These are phyloP conservation scores for Heliocidaris tuberculata DNA, from an alignment of 35 echinoderm and acorn worm species.

Conservation along the genomic window DNA sequence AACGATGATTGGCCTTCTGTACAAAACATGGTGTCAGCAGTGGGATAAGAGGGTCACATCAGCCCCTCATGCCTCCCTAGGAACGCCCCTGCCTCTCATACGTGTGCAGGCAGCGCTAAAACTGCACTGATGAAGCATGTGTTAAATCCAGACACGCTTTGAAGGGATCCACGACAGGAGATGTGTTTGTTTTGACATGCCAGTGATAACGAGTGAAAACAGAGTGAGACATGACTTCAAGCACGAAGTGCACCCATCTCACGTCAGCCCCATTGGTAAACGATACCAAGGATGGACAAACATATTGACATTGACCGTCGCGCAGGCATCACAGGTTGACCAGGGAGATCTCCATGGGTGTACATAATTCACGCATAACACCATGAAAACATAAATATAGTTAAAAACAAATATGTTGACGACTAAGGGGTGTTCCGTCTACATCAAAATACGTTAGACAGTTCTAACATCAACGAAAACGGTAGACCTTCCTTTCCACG, in stretches of 20 bases:
- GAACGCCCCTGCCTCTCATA: not conserved
- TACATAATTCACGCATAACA: too few relatives aligned
- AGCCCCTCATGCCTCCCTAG: not conserved
- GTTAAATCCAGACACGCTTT: slow-evolving; percentile 8
- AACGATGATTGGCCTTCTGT: not conserved
- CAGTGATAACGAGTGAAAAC: not conserved
- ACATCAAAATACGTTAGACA: too few relatives aligned
- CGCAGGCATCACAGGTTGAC: not conserved
- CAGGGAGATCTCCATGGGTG: too few relatives aligned
- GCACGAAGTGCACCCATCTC: too few relatives aligned
- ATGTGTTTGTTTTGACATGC: not conserved
- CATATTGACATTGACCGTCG: not conserved
- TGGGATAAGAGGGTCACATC: not conserved
- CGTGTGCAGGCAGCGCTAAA: not conserved
- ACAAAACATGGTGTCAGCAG: too few relatives aligned
- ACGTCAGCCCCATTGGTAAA: not conserved
- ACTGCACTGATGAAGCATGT: not conserved
- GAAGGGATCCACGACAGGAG: not conserved
- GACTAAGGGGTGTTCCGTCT: too few relatives aligned
- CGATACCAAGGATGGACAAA: not conserved
- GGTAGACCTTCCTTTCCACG: too few relatives aligned
- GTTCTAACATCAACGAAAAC: too few relatives aligned
- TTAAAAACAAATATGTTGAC: too few relatives aligned
- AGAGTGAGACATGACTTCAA: not conserved
- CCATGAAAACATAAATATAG: too few relatives aligned